These are phyloP conservation scores for Balaenoptera acutorostrata DNA, from an alignment of 2,113 vertebrate genomes.

Conservation along the genomic window DNA sequence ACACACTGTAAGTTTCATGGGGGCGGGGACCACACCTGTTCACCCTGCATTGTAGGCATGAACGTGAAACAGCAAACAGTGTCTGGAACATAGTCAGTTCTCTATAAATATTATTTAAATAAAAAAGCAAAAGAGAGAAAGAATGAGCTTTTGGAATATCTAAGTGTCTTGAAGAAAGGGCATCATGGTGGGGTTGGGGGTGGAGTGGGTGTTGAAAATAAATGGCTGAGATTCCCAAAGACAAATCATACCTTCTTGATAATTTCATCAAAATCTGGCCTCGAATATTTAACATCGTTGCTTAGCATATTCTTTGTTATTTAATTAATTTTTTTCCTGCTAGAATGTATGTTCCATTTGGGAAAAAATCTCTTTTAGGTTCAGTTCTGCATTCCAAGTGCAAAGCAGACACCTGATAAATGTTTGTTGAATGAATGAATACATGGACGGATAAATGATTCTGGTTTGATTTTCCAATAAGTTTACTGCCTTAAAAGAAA, in stretches of 20 bases:
- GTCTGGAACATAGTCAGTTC: neutral
- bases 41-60: neutral
- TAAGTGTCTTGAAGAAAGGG: neutral
- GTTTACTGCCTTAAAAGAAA: neutral
- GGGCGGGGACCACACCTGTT: neutral
- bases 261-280: neutral
- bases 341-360: neutral
- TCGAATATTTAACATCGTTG: neutral
- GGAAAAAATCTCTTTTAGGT: neutral
- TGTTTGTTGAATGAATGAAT: neutral
- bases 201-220: neutral
- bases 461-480: neutral
- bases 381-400: neutral
- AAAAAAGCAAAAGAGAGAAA: neutral
- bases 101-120: neutral
- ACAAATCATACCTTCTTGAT: neutral
- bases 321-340: neutral
- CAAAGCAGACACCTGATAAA: neutral
- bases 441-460: neutral
- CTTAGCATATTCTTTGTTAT: neutral
- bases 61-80: no score
- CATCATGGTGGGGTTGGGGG: neutral
- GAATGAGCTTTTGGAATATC: neutral
- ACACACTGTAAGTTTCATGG: neutral
- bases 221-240: neutral